A percentile compares a stretch with the other conserved stretches of the same genome.
Evolutionary conservation across 2,797 vertebrate genomes (phyloP).

Genomic region (Peromyscus eremicus): DNA sequence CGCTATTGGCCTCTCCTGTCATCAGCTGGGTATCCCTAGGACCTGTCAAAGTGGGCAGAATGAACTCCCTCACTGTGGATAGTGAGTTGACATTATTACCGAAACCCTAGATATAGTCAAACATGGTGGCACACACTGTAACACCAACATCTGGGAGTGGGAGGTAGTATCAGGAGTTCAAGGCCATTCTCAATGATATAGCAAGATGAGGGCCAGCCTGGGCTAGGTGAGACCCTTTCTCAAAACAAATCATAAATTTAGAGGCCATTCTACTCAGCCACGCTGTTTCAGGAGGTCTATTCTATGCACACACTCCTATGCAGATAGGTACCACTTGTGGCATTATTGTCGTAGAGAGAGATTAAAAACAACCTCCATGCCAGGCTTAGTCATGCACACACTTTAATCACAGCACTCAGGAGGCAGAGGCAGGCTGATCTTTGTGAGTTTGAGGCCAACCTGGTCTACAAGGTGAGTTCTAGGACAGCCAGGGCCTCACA

Average conservation of each 20-base stretch:
- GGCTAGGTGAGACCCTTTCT: neutral
- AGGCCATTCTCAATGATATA: neutral
- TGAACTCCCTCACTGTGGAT: accelerated
- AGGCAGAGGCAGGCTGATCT: neutral
- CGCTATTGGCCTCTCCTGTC: accelerated
- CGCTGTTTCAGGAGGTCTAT: neutral
- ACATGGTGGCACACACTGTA: neutral
- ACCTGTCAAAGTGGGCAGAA: accelerated
- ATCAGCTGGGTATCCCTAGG: neutral
- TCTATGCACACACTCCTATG: accelerated
- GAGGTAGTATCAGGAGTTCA: neutral
- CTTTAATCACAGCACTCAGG: neutral
- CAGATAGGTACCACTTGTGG: accelerated
- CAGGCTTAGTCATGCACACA: neutral
- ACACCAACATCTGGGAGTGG: neutral
- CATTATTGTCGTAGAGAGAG: neutral
- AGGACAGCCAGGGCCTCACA: neutral
- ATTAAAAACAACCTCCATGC: neutral
- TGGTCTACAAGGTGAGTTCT: neutral
- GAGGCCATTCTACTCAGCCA: neutral
- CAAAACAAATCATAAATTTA: neutral
- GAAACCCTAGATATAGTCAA: neutral
- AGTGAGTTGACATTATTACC: neutral
- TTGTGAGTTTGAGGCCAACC: neutral
- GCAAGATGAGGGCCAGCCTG: neutral